Evolutionary conservation across 2,888 invertebrate genomes (phyloP), one percentile per base, ranked within the genome.

Genomic region (Acrobeloides nanus): DNA sequence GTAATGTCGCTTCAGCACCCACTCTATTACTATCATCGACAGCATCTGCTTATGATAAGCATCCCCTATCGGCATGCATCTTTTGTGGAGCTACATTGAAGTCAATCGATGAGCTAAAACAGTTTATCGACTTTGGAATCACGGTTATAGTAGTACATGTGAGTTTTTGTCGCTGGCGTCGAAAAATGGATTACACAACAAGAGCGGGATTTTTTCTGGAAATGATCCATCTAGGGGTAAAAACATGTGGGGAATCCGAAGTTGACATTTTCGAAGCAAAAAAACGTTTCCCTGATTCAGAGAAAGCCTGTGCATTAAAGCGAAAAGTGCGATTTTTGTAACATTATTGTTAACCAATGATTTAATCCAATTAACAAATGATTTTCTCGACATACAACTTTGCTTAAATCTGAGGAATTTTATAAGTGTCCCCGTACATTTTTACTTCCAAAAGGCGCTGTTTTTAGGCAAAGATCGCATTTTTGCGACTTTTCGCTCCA

Each of bases 61-160:
- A 60, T 25, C 68, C 68, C 7, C 57, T 68, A 24, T 64, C 68
- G 8, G 53, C 66, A 15, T 58, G 51, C 31, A 20, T 68, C n/a
- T 68, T 66, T 48, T 51, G 58, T 47, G 67, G 66, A 7, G 62
- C 64, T 1, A 56, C 57, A 6, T 38, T 55, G 23, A 51, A 48
- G 25, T 57, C 69, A 3, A 49, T 70, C 10, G 48, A 55, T 17
- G 69, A 70, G 44, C 31, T 70, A 12, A 26, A 58, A 6, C 44
- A 60, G 33, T 67, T 61, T 27, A 43, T 67, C 7, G 64, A 70
- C 34, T 54, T 61, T 33, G 68, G 68, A n/a, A 57, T 70, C 10
- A 68, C 70, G 1, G 61, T 60, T 10, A 45, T 70, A 10, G 51
- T 67, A 34, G 48, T 66, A 4, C 59, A 66, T 46, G 66, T 68